Percentiles rank a stretch among this genome's conserved stretches.
These are phyloP conservation scores for Toxonevra muliebris DNA, from an alignment of 2,888 invertebrate genomes.

Conservation along the genomic window DNA sequence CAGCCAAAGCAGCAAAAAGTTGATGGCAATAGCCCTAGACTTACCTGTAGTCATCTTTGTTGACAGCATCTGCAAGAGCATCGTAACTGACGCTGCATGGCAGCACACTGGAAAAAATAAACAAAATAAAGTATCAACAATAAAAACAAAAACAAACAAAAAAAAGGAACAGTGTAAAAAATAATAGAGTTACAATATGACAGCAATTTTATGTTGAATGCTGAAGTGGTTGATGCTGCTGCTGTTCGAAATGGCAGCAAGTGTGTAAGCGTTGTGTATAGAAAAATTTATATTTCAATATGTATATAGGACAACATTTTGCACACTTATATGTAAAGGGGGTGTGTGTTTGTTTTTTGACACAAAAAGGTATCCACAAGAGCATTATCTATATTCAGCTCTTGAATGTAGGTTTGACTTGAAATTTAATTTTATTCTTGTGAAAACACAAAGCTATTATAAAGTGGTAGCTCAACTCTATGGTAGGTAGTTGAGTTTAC, in stretches of 20 bases:
- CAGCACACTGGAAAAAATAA: constrained; percentile 67
- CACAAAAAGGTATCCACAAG: no score
- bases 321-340: background rate
- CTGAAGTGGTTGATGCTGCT: background rate
- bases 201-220: background rate
- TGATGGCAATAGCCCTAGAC: constrained; percentile 24
- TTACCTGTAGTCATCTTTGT: constrained; percentile 61
- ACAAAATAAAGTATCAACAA: background rate
- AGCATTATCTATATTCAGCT: no score
- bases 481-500: no score
- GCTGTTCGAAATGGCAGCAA: background rate
- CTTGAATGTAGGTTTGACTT: no score
- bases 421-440: no score
- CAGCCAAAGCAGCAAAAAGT: background rate
- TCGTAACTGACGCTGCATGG: constrained; percentile 70
- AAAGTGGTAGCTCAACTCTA: no score
- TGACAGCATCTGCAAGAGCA: constrained; percentile 56
- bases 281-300: background rate
- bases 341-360: background rate
- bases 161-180: background rate
- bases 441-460: no score
- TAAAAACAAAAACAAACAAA: constrained; percentile 16
- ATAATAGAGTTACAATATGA: background rate
- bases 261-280: background rate
- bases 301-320: background rate